Base-by-base conservation (phyloP, 2,113 vertebrate species). In the Cyphomyrus plagiostoma region DNA sequence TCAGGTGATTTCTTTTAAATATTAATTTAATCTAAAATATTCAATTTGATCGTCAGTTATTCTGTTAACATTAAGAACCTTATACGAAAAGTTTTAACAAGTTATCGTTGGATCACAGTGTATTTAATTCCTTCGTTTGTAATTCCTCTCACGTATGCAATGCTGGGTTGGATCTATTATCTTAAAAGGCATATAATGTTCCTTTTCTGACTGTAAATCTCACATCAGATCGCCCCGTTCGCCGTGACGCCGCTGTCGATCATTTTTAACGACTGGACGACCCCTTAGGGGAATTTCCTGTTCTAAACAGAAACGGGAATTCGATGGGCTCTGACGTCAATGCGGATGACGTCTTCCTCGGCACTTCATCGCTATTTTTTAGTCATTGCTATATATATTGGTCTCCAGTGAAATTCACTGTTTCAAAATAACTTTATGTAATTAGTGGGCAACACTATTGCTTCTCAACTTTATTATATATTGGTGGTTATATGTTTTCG, bases 211-310 rank as follows among this genome's bases (percentile, higher is more conserved):
- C 82, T 85, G 9, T 85, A 23, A 26, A 50, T 86, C 21, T 86
- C 21, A 86, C 46, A 49, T 84, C 8, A 26, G 84, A 39, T 19
- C 62, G 49, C 85, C 30, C 35, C 66, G 23, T 7, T 23, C 30
- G 15, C 35, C n/a, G 8, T 82, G 70, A 82, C 48, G 49, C 42
- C 45, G 19, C 23, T 42, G 35, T 26, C 52, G 45, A 86, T 42
- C 30, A 19, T 53, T 62, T n/a, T 70, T 70, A 53, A 42, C 77
- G 89, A 90, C 62, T 82, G 39, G 42, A 58, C 46, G 89, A 88
- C 4, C 53, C 53, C 26, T 58, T 58, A 88, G 50, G 45, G 58
- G 45, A 80, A 21, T 45, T 42, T 15, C 62, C 45, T 80, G 49
- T 39, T 35, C 85, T 21, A 15, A 15, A 39, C 5, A 49, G 74